phyloP scores from a whole-genome alignment of 2,888 invertebrate genomes.

The Chymomyza amoena region DNA sequence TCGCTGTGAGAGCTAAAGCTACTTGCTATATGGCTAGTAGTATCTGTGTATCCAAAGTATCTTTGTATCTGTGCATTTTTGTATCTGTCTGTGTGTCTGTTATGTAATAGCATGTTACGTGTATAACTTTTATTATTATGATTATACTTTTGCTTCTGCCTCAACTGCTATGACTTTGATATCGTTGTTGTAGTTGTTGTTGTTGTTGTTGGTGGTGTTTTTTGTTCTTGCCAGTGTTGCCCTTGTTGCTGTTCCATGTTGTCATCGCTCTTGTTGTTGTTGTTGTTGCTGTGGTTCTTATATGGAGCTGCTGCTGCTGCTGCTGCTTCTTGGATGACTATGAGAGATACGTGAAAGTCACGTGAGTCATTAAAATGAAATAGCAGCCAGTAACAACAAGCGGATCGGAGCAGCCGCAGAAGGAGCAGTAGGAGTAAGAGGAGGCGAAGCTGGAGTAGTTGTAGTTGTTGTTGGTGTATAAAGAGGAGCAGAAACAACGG shows the following conservation, averaged over 20 bases:
- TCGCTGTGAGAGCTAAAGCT: slow-evolving; percentile 3
- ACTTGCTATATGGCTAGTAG: neutral
- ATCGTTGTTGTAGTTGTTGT: slow-evolving; percentile 8
- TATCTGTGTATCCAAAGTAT: slow-evolving; percentile 1
- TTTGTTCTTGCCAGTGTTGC: slow-evolving; percentile 17
- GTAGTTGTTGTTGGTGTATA: slow-evolving; percentile 10
- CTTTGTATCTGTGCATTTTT: slow-evolving; percentile 16
- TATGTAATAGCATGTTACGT: slow-evolving; percentile 73
- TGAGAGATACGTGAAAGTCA: slow-evolving; percentile 67
- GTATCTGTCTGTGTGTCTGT: slow-evolving; percentile 33
- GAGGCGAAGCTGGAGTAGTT: slow-evolving; percentile 13
- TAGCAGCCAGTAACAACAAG: slow-evolving; percentile 44
- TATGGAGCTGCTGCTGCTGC: slow-evolving; percentile 20
- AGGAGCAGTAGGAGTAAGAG: neutral
- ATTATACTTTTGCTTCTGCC: slow-evolving; percentile 59
- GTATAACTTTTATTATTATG: slow-evolving; percentile 72
- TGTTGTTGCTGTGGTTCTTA: slow-evolving; percentile 18
- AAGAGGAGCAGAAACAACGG: slow-evolving; percentile 9
- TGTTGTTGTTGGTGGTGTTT: slow-evolving; percentile 17
- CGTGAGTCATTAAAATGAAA: slow-evolving; percentile 72
- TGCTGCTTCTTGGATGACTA: slow-evolving; percentile 1
- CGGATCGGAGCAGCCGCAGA: slow-evolving; percentile 7
- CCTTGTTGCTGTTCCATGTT: neutral
- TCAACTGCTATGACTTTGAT: slow-evolving; percentile 37
- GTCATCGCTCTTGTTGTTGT: slow-evolving; percentile 4